Base-by-base conservation (phyloP, 2,113 vertebrate genomes). In the Morone saxatilis region DNA sequence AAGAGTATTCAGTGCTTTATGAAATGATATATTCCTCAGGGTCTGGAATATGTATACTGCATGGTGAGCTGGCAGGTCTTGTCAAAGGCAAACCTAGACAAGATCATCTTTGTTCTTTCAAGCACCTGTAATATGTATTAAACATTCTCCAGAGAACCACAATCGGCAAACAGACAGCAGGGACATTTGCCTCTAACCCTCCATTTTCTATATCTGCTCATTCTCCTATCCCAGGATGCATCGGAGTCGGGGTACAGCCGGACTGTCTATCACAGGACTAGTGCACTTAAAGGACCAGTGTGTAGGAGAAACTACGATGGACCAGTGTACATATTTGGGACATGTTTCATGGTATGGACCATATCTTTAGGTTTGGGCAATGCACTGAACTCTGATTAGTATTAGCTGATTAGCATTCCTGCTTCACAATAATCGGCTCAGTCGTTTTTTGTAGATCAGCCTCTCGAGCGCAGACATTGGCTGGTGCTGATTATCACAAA, bases 61-160 rank as follows among this genome's bases (percentile, higher is more conserved):
- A 17, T 54, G 50, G 61, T 31, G 70, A 20, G 45, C 20, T 65
- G 51, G 45, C 50, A 71, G 78, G 51, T 72, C 13, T 36, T 76
- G 25, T 56, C 51, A 76, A 75, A 71, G 16, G 40, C 22, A 65
- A 25, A 71, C 16, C 31, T 5, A 17, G 60, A 80, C 57, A 36
- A 7, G 57, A 66, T 63, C 38, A 76, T 59, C 51, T 79, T 75
- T 71, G 70, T 57, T 74, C 69, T 48, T 73, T 80, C 66, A 80
- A 63, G 67, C 53, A 62, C 36, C 61, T 16, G 41, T 71, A 68
- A 57, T 63, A 31, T 66, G 25, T 36, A 20, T 9, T 2, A 63
- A 43, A 57, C 48, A 20, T 57, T 56, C 74, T 20, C 45, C 6
- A 57, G 51, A 66, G 31, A 63, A 60, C 19, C 6, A 65, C 40